Evolutionary conservation across 2,113 vertebrate genomes (phyloP).

Genomic region (Solea solea): DNA sequence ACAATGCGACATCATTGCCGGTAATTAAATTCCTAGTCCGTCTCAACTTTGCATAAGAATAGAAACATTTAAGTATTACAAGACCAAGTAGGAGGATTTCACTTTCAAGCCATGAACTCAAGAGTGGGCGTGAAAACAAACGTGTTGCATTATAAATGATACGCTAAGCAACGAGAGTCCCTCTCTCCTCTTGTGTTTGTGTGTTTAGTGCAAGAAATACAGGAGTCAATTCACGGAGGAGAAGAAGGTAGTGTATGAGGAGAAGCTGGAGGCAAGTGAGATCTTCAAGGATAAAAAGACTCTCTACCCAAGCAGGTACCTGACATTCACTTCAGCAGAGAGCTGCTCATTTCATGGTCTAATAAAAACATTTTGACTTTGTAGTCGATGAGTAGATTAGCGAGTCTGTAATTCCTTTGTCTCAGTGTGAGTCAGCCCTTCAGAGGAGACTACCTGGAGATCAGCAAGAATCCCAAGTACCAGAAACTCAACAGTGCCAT

Average conservation of each 20-base stretch:
- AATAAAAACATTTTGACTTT: neutral
- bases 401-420: slow-evolving; percentile 18
- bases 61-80: too few species aligned
- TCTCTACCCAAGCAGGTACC: slow-evolving; percentile 92
- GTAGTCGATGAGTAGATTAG: neutral
- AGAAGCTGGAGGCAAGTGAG: slow-evolving; percentile 97
- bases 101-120: neutral
- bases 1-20: too few species aligned
- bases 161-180: neutral
- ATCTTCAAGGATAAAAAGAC: slow-evolving; percentile 98
- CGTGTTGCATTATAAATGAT: neutral
- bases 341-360: neutral
- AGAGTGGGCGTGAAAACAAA: neutral
- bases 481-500: slow-evolving; percentile 91
- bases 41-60: too few species aligned
- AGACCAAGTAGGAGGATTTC: too few species aligned
- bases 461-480: slow-evolving; percentile 96
- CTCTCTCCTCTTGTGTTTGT: slow-evolving; percentile 2
- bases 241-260: slow-evolving; percentile 92
- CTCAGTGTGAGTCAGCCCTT: slow-evolving; percentile 94
- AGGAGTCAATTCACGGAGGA: slow-evolving; percentile 94
- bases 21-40: too few species aligned
- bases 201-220: slow-evolving; percentile 93
- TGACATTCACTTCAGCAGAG: neutral
- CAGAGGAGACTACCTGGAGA: slow-evolving; percentile 97